These are phyloP conservation scores for Mythimna albipuncta DNA, from an alignment of 2,888 invertebrate genomes.

Conservation along the genomic window DNA sequence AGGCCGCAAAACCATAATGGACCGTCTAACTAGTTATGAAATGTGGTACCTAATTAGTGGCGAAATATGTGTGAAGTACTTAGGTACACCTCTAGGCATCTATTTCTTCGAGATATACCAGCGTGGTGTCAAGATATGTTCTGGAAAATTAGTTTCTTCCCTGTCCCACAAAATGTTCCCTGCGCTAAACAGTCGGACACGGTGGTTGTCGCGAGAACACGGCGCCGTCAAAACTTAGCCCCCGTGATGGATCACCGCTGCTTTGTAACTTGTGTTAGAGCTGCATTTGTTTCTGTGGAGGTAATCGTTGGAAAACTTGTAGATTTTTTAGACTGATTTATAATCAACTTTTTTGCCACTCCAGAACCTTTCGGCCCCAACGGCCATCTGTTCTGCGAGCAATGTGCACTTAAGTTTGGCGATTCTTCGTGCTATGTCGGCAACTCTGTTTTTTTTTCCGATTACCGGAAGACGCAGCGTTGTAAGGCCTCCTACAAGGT, in stretches of 20 bases:
- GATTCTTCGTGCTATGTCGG: too few relatives aligned
- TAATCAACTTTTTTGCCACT: too few relatives aligned
- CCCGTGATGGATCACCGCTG: constrained; percentile 60
- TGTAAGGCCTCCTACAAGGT: too few relatives aligned
- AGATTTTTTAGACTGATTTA: background rate
- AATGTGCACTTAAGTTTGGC: too few relatives aligned
- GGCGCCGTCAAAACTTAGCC: constrained; percentile 53
- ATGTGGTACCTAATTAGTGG: background rate
- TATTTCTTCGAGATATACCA: background rate
- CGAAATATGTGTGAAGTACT: background rate
- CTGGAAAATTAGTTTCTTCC: constrained; percentile 7
- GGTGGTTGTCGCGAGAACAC: constrained; percentile 48
- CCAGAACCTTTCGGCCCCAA: too few relatives aligned
- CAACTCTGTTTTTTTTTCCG: too few relatives aligned
- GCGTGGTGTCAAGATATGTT: background rate
- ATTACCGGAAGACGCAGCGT: too few relatives aligned
- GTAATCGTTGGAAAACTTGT: constrained; percentile 19
- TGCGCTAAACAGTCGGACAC: constrained; percentile 54
- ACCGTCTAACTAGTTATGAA: background rate
- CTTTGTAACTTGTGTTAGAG: constrained; percentile 19
- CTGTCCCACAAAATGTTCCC: constrained; percentile 1
- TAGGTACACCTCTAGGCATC: background rate
- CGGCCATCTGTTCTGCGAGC: too few relatives aligned
- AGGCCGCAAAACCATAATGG: background rate
- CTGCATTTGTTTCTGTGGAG: constrained; percentile 18